Base-by-base conservation (phyloP, 2,888 invertebrate genomes). In the Meiosimyza platycephala region DNA sequence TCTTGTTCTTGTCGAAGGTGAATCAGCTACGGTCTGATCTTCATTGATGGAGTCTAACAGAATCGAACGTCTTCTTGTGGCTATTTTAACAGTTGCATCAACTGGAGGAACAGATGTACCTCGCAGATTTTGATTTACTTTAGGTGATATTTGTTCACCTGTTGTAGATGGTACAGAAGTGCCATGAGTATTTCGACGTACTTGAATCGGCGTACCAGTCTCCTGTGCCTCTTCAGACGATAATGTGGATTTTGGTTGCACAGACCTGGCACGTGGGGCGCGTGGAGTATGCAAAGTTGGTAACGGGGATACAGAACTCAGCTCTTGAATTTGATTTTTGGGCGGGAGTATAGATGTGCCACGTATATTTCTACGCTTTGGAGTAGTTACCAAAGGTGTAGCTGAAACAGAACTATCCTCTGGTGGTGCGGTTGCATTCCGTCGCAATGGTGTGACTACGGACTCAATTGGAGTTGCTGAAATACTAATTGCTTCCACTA, bases 31-130 rank as follows among this genome's bases (percentile, higher is more conserved):
- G 6, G 66, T 71, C 9, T 60, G 18, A 68, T 72, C 74, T 62
- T 82, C 82, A 62, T 78, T 79, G 22, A 81, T 79, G n/a, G 78
- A 72, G 47, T 82, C 82, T 33, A 83, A 72, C 57, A 80, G 64
- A 11, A 48, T 48, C 9, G 77, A 75, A 28, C 76, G 76, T 2
- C 80, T 73, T 52, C 81, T 78, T 13, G 78, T 77, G 3, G 80
- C 52, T 16, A 80, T 71, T 73, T 77, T 78, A 15, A 66, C 76
- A 6, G 76, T 75, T 15, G 16, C 22, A 12, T 13, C 18, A n/a
- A 15, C 22, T 9, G 75, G 65, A 16, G 75, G 76, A 15, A 76
- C 72, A 40, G 78, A 75, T 15, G 76, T 64, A 12, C 67, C 77
- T 4, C 75, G 74, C 16, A 54, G 9, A 15, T 64, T 65, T 2